phyloP scores from a whole-genome alignment of 2,888 invertebrate species.

The Clivina fossor region DNA sequence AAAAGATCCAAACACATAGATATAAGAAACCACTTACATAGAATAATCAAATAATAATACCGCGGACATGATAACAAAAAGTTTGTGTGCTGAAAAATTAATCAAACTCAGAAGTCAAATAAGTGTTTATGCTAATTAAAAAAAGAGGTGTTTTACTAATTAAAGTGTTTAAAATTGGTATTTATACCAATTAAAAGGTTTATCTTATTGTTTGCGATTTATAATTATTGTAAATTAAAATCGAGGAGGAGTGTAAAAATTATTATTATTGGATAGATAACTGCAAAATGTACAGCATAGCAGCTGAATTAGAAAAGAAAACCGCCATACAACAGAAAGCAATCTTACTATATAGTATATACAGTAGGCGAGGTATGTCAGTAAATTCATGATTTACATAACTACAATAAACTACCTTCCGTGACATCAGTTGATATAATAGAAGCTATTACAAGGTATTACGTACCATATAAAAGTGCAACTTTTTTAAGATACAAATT shows the following conservation, averaged over 20 bases:
- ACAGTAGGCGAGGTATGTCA: too few relatives aligned
- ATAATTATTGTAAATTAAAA: constrained; percentile 8
- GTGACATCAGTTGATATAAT: too few relatives aligned
- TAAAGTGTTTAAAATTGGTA: neutral
- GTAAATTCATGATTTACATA: too few relatives aligned
- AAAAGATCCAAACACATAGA: constrained; percentile 30
- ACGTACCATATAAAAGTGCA: too few relatives aligned
- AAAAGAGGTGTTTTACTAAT: neutral
- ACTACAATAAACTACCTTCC: too few relatives aligned
- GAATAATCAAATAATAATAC: constrained; percentile 19
- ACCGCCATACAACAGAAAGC: too few relatives aligned
- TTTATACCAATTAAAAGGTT: neutral
- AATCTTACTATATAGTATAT: too few relatives aligned
- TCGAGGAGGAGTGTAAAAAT: constrained; percentile 12
- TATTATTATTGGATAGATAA: too few relatives aligned
- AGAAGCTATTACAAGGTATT: too few relatives aligned
- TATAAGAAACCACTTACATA: constrained; percentile 22
- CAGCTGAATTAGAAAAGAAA: too few relatives aligned
- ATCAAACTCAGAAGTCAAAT: neutral
- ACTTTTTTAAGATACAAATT: too few relatives aligned
- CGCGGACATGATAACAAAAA: constrained; percentile 26
- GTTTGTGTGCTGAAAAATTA: constrained; percentile 3
- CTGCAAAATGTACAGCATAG: too few relatives aligned
- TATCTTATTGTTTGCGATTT: neutral
- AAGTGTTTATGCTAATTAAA: neutral